Evolutionary conservation across 2,797 vertebrate species (phyloP).

Genomic region (Lepidocolaptes lacrymiger): DNA sequence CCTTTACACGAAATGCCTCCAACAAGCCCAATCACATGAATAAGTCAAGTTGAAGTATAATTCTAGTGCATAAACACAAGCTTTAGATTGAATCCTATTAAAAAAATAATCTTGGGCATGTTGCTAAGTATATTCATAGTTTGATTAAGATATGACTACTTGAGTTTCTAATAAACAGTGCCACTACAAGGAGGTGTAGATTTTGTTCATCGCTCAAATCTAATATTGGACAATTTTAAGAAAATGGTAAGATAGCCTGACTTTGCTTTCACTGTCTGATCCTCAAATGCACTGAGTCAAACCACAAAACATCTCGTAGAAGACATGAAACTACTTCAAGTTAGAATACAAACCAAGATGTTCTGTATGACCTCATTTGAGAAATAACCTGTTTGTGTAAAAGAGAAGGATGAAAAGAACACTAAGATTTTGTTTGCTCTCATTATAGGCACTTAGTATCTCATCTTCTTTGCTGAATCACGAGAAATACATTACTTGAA

Average conservation of each 20-base stretch:
- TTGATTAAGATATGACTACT: background rate
- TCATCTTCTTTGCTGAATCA: background rate
- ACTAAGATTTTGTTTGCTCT: background rate
- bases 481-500: background rate
- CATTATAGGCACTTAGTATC: background rate
- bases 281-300: background rate
- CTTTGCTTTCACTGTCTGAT: background rate
- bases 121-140: background rate
- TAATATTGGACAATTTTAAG: background rate
- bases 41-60: background rate
- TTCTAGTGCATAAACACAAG: background rate
- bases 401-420: background rate
- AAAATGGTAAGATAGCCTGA: background rate
- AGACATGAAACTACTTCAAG: background rate
- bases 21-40: background rate
- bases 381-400: background rate
- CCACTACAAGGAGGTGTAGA: background rate
- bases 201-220: background rate
- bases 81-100: background rate
- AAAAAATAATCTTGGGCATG: background rate
- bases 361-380: rapidly evolving
- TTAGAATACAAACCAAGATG: background rate
- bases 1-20: background rate
- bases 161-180: background rate
- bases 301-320: background rate